These are phyloP conservation scores for Theristicus caerulescens DNA, from an alignment of 2,113 vertebrate genomes.

Conservation along the genomic window DNA sequence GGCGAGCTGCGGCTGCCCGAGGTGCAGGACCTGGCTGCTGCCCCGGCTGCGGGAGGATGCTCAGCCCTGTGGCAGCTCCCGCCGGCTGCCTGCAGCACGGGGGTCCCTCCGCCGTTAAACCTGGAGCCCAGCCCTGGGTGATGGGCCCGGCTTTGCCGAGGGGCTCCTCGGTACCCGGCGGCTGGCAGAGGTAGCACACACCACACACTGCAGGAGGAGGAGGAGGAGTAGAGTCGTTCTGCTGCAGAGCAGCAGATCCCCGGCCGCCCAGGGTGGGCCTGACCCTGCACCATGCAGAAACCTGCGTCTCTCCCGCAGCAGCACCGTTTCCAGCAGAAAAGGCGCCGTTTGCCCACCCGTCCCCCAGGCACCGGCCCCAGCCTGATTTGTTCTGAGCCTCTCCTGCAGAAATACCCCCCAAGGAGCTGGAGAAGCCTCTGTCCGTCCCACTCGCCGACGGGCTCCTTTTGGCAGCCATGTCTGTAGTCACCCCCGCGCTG, in stretches of 20 bases:
- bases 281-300: background rate
- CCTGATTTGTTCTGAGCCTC: background rate
- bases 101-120: background rate
- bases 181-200: background rate
- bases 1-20: rapidly evolving
- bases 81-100: background rate
- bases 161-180: rapidly evolving
- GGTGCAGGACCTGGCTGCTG: background rate
- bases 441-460: rapidly evolving
- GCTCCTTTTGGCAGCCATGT: background rate
- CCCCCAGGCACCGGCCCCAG: background rate
- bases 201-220: background rate
- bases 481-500: rapidly evolving
- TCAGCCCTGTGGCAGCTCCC: background rate
- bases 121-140: background rate
- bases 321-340: background rate
- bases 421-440: background rate
- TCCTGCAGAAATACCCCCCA: background rate
- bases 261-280: background rate
- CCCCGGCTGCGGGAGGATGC: background rate
- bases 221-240: background rate
- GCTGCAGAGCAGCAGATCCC: background rate
- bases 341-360: background rate
- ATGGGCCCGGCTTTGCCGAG: background rate
- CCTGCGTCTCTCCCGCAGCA: background rate